Evolutionary conservation across 2,113 vertebrate species (phyloP).

Genomic region (Oryzias javanicus): DNA sequence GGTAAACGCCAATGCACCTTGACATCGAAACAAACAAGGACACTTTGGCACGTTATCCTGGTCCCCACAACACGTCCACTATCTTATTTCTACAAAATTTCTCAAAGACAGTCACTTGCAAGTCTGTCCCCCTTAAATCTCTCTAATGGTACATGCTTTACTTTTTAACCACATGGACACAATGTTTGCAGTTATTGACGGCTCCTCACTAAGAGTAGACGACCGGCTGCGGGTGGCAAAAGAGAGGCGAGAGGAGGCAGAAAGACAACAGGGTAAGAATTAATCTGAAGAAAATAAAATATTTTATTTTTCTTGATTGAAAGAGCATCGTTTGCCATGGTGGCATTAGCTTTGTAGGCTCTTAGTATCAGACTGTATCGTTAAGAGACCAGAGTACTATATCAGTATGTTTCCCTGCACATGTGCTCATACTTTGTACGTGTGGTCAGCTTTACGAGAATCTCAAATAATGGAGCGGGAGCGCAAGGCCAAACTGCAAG

Average conservation of each 20-base stretch:
- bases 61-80: conserved; percentile 36
- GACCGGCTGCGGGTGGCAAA: conserved; percentile 88
- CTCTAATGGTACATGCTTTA: conserved; percentile 4
- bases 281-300: neutral
- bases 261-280: conserved; percentile 85
- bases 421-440: neutral
- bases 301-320: neutral
- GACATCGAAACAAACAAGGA: conserved; percentile 18
- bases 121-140: conserved; percentile 24
- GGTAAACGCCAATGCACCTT: conserved; percentile 76
- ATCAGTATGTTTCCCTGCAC: neutral
- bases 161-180: conserved; percentile 19
- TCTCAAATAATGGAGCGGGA: conserved; percentile 90
- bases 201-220: conserved; percentile 86
- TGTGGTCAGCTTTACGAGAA: conserved; percentile 81
- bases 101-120: conserved; percentile 54
- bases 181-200: conserved; percentile 83
- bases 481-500: conserved; percentile 86
- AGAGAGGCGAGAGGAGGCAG: conserved; percentile 89
- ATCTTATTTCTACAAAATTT: conserved; percentile 61
- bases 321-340: too few species aligned
- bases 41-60: conserved; percentile 12
- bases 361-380: neutral
- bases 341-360: too few species aligned
- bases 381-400: neutral